A percentile compares a stretch with the other conserved stretches of the same genome.
These are phyloP conservation scores for Aricia agestis DNA, from an alignment of 1,140 invertebrate species.

Conservation along the genomic window DNA sequence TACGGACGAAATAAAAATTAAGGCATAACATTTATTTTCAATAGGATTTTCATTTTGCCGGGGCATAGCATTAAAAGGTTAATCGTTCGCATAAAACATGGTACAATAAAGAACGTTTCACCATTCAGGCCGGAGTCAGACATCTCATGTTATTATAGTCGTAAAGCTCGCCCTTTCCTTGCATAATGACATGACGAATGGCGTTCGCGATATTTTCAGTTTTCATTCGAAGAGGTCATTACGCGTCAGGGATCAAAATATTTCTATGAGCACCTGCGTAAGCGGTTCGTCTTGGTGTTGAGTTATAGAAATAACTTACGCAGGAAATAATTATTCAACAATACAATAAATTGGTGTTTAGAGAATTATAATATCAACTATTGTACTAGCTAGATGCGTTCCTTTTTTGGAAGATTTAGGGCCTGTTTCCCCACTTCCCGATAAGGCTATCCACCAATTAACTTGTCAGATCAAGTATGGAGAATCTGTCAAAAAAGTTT, in stretches of 20 bases:
- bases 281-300: too few relatives aligned
- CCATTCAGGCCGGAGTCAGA: constrained; percentile 67
- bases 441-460: too few relatives aligned
- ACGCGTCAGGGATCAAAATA: constrained; percentile 33
- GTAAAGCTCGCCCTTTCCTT: constrained; percentile 75
- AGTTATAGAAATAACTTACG: too few relatives aligned
- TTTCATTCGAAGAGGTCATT: constrained; percentile 69
- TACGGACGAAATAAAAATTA: neutral
- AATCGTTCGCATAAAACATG: constrained; percentile 74
- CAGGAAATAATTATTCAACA: too few relatives aligned
- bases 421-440: too few relatives aligned
- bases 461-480: too few relatives aligned
- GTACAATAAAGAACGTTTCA: constrained; percentile 69
- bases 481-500: too few relatives aligned
- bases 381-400: too few relatives aligned
- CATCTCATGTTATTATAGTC: constrained; percentile 74
- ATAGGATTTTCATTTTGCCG: constrained; percentile 55
- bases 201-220: constrained; percentile 70
- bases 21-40: constrained; percentile 32
- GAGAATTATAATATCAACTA: too few relatives aligned
- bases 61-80: constrained; percentile 71
- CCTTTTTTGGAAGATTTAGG: too few relatives aligned
- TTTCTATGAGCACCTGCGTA: neutral
- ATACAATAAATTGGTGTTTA: too few relatives aligned
- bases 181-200: constrained; percentile 75